Conservation (phyloP, 2,113 vertebrate genomes). For the Amazona guildingii region DNA sequence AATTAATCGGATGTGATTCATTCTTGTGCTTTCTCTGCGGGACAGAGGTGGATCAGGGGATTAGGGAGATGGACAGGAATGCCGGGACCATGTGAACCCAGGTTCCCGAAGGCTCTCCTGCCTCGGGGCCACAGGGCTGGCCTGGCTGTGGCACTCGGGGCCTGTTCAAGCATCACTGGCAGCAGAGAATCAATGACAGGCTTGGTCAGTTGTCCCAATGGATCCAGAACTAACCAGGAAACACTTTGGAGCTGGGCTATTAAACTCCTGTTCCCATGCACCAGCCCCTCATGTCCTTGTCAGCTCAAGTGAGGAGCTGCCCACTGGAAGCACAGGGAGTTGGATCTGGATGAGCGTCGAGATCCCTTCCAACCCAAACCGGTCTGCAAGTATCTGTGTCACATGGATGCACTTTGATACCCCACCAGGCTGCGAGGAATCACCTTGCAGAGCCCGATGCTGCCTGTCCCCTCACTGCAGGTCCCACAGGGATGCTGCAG, state of each 20-base stretch:
- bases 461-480: not conserved
- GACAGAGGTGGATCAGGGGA: not conserved
- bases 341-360: not conserved
- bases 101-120: accelerated
- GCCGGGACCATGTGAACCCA: accelerated
- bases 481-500: accelerated
- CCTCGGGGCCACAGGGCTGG: accelerated
- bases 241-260: accelerated
- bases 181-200: not conserved
- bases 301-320: accelerated
- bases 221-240: not conserved
- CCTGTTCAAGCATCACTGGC: accelerated
- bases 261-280: not conserved
- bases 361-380: not conserved
- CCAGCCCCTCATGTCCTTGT: no score
- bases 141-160: not conserved
- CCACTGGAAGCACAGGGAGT: not conserved
- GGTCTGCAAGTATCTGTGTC: accelerated
- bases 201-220: not conserved
- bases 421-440: not conserved
- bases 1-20: not conserved
- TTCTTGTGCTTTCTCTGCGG: not conserved
- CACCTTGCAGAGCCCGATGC: accelerated
- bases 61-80: not conserved
- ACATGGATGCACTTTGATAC: accelerated